These are phyloP conservation scores for Eulemur mongoz DNA, from an alignment of 2,797 vertebrate species.

Conservation along the genomic window DNA sequence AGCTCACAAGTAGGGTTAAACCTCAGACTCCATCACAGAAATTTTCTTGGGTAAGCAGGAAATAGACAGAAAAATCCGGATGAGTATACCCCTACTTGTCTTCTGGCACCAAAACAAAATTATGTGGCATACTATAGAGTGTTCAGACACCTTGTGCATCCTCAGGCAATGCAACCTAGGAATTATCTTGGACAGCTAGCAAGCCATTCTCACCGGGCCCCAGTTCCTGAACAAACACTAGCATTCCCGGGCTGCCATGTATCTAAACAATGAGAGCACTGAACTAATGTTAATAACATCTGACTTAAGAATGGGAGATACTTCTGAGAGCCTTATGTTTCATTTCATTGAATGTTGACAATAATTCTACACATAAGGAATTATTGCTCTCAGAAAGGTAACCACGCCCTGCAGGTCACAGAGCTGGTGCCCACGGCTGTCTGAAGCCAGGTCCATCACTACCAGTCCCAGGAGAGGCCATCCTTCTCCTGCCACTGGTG, in stretches of 20 bases:
- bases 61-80: neutral
- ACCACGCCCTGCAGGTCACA: neutral
- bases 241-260: neutral
- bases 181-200: neutral
- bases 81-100: rapidly evolving
- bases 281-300: neutral
- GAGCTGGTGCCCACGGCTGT: too few species aligned
- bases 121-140: neutral
- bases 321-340: neutral
- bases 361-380: slow-evolving; percentile 69
- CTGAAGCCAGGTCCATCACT: neutral
- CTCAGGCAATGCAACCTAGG: too few species aligned
- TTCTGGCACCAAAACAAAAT: neutral
- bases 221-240: neutral
- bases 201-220: neutral
- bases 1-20: neutral
- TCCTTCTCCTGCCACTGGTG: neutral
- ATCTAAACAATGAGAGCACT: neutral
- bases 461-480: neutral
- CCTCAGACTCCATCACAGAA: neutral
- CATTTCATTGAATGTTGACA: slow-evolving; percentile 69
- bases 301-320: neutral
- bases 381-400: neutral
- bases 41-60: neutral
- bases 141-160: too few species aligned